phyloP scores from a whole-genome alignment of 1,140 invertebrate genomes.

The Drosophila sp. region DNA sequence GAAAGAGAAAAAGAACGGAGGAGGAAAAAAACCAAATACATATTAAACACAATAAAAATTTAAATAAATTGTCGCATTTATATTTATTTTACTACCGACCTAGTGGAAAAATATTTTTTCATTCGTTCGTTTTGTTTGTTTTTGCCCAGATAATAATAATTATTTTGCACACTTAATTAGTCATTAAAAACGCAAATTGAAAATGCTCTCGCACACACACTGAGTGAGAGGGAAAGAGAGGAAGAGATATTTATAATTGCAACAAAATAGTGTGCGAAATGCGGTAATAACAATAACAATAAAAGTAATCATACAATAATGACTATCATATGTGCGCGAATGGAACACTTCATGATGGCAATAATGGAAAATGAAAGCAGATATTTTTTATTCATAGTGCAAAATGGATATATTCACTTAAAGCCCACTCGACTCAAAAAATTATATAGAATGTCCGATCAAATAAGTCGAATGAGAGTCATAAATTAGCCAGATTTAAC shows the following conservation, averaged over 20 bases:
- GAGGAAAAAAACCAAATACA: slow-evolving; percentile 29
- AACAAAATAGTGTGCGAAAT: slow-evolving; percentile 36
- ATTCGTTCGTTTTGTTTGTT: slow-evolving; percentile 7
- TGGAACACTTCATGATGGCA: slow-evolving; percentile 10
- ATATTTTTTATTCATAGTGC: too few relatives aligned
- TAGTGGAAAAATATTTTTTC: slow-evolving; percentile 47
- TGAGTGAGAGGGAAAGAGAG: not conserved
- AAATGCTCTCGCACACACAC: slow-evolving; percentile 40
- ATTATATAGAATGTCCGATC: too few relatives aligned
- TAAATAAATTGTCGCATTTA: slow-evolving; percentile 48
- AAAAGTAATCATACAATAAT: slow-evolving; percentile 73
- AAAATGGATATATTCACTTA: too few relatives aligned
- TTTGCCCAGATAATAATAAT: slow-evolving; percentile 71
- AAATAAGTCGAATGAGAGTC: too few relatives aligned
- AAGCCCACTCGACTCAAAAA: too few relatives aligned
- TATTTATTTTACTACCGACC: slow-evolving; percentile 47
- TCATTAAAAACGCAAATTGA: slow-evolving; percentile 78
- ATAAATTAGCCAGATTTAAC: too few relatives aligned
- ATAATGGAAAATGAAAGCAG: slow-evolving; percentile 19
- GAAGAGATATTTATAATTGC: slow-evolving; percentile 64
- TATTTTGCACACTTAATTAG: slow-evolving; percentile 81
- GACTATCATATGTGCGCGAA: slow-evolving; percentile 60
- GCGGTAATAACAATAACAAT: slow-evolving; percentile 63
- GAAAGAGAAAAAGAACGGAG: slow-evolving; percentile 19
- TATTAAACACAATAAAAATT: slow-evolving; percentile 27